A percentile compares a stretch with the other conserved stretches of the same genome.
These are phyloP conservation scores for Anarrhichthys ocellatus DNA, from an alignment of 2,113 vertebrate genomes.

Conservation along the genomic window DNA sequence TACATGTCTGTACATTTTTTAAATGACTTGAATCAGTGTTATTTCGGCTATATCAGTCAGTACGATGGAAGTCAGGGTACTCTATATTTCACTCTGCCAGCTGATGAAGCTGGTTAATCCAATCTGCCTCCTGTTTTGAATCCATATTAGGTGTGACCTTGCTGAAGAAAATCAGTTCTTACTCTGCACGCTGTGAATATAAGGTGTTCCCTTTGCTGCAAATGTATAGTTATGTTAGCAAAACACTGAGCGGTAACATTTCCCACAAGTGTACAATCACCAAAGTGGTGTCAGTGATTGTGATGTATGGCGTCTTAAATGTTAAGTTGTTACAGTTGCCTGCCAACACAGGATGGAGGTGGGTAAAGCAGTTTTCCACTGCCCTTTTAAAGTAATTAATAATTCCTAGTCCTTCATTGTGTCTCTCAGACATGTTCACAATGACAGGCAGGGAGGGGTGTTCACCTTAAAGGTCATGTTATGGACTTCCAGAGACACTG, in stretches of 20 bases:
- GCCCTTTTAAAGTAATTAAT: conserved; percentile 76
- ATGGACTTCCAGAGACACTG: conserved; percentile 39
- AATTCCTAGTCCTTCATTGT: conserved; percentile 66
- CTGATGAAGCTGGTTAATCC: conserved; percentile 3
- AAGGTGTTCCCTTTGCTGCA: background rate
- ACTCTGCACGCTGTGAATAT: background rate
- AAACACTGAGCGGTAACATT: background rate
- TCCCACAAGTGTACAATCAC: background rate
- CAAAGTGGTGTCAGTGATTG: background rate
- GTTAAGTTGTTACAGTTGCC: conserved; percentile 46
- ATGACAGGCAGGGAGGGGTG: conserved; percentile 70
- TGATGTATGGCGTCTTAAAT: conserved; percentile 36
- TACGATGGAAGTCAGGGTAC: conserved; percentile 12
- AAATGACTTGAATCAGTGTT: background rate
- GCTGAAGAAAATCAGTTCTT: background rate
- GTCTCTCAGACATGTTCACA: conserved; percentile 62
- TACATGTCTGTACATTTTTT: background rate
- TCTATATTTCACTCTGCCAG: conserved; percentile 23
- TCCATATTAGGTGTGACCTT: background rate
- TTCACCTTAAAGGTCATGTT: conserved; percentile 72
- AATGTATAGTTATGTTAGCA: background rate
- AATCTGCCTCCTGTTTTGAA: conserved; percentile 8
- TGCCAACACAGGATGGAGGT: conserved; percentile 44
- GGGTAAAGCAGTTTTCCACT: conserved; percentile 47
- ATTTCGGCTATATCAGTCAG: conserved; percentile 6